phyloP scores from a whole-genome alignment of 2,797 vertebrate genomes.

The Characodon lateralis region DNA sequence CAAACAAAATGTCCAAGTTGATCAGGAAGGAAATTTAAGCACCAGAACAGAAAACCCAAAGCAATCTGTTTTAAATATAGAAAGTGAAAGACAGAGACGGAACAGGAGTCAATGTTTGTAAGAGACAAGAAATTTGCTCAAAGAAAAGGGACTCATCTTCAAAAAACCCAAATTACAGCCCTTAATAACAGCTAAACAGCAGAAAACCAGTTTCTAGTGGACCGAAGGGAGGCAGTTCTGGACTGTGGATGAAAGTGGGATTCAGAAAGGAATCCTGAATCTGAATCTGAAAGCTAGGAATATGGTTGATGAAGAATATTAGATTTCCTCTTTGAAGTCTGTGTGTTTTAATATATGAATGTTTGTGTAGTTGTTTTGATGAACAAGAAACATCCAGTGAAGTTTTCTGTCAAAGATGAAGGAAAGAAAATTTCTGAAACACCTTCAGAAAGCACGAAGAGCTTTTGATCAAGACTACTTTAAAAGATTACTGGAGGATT shows the following conservation, averaged over 20 bases:
- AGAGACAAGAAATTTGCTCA: neutral
- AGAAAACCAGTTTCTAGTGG: neutral
- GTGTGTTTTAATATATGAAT: too few species aligned
- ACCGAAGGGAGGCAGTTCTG: neutral
- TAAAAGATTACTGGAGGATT: neutral
- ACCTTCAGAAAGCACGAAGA: neutral
- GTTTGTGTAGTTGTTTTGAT: too few species aligned
- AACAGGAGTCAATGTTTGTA: neutral
- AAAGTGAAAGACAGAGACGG: neutral
- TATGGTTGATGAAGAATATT: neutral
- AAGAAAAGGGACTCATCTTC: too few species aligned
- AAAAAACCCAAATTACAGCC: neutral
- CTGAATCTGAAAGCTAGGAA: neutral
- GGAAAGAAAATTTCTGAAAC: neutral
- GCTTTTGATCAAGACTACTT: neutral
- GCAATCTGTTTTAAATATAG: neutral
- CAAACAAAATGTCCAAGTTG: too few species aligned
- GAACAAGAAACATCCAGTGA: too few species aligned
- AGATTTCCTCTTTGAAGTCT: too few species aligned
- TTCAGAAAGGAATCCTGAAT: neutral
- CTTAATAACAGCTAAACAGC: neutral
- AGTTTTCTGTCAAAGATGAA: neutral
- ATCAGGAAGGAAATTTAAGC: neutral
- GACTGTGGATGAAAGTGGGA: neutral
- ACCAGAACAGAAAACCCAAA: neutral